A percentile compares a stretch with the other conserved stretches of the same genome.
Conservation (phyloP, 2,888 invertebrate genomes). For the Branchellion lobata region DNA sequence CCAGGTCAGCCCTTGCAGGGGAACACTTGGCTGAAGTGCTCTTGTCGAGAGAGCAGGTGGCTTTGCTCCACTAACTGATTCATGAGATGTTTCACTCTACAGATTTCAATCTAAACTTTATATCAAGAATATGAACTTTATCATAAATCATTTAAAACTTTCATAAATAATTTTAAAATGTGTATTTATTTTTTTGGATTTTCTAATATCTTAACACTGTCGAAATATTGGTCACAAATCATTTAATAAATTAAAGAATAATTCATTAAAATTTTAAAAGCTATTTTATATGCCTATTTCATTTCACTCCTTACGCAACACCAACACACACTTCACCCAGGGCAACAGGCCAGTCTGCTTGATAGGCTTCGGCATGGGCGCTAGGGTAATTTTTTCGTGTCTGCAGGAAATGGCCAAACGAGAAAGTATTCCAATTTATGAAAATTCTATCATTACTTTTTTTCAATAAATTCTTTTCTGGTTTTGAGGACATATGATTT, state of each 20-base stretch:
- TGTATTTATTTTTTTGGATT: too few species aligned
- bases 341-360: constrained; percentile 71
- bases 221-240: not conserved
- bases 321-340: constrained; percentile 52
- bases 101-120: too few species aligned
- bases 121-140: too few species aligned
- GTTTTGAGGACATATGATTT: not conserved
- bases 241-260: too few species aligned
- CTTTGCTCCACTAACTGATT: too few species aligned
- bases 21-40: constrained; percentile 70
- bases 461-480: too few species aligned
- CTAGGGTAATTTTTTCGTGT: constrained; percentile 71
- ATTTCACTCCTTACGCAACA: too few species aligned
- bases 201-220: not conserved
- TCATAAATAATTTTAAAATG: too few species aligned
- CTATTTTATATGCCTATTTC: too few species aligned
- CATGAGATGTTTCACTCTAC: too few species aligned
- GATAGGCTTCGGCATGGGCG: constrained; percentile 71
- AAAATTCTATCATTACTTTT: not conserved
- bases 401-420: constrained; percentile 65
- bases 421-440: constrained; percentile 56
- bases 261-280: too few species aligned
- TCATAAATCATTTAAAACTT: too few species aligned
- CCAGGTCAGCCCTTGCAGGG: constrained; percentile 62
- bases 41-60: constrained; percentile 66